Evolutionary conservation across 2,888 invertebrate species (phyloP).

Genomic region (Scrobipalpa atriplicella): DNA sequence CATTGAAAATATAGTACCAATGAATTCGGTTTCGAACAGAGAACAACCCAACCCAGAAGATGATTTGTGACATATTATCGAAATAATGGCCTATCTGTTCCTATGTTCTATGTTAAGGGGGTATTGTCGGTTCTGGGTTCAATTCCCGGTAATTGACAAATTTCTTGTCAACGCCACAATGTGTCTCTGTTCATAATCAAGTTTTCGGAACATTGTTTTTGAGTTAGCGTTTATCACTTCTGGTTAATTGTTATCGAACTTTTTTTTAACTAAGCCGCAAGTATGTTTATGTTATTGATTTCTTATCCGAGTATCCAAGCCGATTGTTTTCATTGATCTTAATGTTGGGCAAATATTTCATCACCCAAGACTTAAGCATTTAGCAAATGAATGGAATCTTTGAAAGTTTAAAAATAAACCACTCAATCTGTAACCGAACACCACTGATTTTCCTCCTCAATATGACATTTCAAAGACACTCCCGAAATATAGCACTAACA

Average conservation of each 20-base stretch:
- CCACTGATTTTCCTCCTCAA: slow-evolving; percentile 48
- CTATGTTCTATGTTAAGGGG: slow-evolving; percentile 65
- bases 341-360: slow-evolving; percentile 9
- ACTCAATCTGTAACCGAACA: slow-evolving; percentile 52
- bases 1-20: no score
- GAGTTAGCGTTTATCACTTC: slow-evolving; percentile 28
- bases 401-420: slow-evolving; percentile 38
- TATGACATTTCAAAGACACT: slow-evolving; percentile 55
- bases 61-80: slow-evolving; percentile 81
- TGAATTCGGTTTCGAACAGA: not conserved
- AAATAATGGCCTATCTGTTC: slow-evolving; percentile 75
- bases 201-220: slow-evolving; percentile 40
- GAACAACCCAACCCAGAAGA: slow-evolving; percentile 44
- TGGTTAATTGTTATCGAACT: slow-evolving; percentile 33
- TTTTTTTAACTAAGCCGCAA: slow-evolving; percentile 30
- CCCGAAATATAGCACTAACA: slow-evolving; percentile 63
- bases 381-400: slow-evolving; percentile 17
- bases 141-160: slow-evolving; percentile 75
- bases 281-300: not conserved
- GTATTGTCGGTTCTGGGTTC: slow-evolving; percentile 57
- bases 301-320: not conserved
- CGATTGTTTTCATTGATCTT: not conserved
- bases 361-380: not conserved
- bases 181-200: slow-evolving; percentile 57
- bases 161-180: slow-evolving; percentile 51